These are phyloP conservation scores for Saxidomus purpurata DNA, from an alignment of 1,140 invertebrate genomes.

Conservation along the genomic window DNA sequence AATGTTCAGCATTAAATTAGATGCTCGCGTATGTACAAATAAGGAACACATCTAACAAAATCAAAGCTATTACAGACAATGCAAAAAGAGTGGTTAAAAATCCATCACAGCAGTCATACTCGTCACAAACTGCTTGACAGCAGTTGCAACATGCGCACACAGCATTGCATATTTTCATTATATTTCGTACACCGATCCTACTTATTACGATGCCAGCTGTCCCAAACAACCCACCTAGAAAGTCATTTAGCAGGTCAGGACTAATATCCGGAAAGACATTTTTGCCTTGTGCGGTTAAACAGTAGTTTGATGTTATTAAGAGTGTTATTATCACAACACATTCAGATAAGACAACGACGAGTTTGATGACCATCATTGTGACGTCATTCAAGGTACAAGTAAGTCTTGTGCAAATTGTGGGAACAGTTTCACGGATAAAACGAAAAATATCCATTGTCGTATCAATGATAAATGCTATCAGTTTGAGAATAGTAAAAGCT, in stretches of 20 bases:
- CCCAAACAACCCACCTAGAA: not conserved
- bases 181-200: not conserved
- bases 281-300: not conserved
- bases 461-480: not conserved
- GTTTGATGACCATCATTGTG: not conserved
- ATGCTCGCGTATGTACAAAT: not conserved
- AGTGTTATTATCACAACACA: not conserved
- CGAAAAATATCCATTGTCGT: not conserved
- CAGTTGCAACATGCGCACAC: not conserved
- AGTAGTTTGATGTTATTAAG: not conserved
- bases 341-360: not conserved
- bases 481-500: not conserved
- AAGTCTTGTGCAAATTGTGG: not conserved
- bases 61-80: not conserved
- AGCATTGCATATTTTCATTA: not conserved
- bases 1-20: no score
- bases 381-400: no score
- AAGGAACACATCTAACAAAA: not conserved
- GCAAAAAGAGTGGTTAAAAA: not conserved
- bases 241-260: not conserved
- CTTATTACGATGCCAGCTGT: not conserved
- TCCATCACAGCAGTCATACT: not conserved
- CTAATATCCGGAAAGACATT: not conserved
- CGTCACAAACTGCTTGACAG: not conserved
- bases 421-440: not conserved